Base-by-base conservation (phyloP, 1,140 invertebrate genomes). In the Aricia agestis region DNA sequence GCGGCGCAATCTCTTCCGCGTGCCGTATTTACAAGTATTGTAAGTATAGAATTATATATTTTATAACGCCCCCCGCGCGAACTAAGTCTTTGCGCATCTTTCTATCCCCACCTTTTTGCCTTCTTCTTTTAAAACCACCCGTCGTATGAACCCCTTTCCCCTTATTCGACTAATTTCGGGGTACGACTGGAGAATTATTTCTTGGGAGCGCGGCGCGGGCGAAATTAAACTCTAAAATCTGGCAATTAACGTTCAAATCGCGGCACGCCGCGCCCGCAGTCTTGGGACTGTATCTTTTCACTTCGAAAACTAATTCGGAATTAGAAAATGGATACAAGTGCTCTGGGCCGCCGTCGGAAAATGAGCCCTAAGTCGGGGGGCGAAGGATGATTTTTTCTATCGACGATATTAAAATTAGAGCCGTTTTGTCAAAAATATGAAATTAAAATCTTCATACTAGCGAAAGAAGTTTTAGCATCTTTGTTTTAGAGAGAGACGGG, bases 11-110 rank as follows among this genome's bases (percentile, higher is more conserved):
- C 84, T 87, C 87, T 91, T 91, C 89, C 89, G 89, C 86, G 82
- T 91, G 78, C 82, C 85, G 89, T 91, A 91, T 91, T 91, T 91
- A 91, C 87, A 91, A 91, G 89, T 91, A 91, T 91, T 90, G 89
- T 91, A 91, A 91, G 89, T 91, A 91, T 91, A 91, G 89, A 91
- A 91, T 91, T 91, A 91, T 91, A 91, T 91, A 91, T 91, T 91
- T 91, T 91, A 91, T 91, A 91, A 90, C 87, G 79, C 88, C 86
- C 81, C 84, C 86, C 86, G 77, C 83, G 85, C 84, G 82, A 90
- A 91, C 89, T 91, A 91, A 91, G 89, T 91, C 89, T 91, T 91
- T 89, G 89, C 89, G 89, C 89, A 91, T 91, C 89, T 91, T 91
- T 91, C 89, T 90, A 89, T 89, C 86, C 89, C 87, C 89, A 86